Evolutionary conservation across 2,797 vertebrate species (phyloP).

Genomic region (Haliaeetus albicilla): DNA sequence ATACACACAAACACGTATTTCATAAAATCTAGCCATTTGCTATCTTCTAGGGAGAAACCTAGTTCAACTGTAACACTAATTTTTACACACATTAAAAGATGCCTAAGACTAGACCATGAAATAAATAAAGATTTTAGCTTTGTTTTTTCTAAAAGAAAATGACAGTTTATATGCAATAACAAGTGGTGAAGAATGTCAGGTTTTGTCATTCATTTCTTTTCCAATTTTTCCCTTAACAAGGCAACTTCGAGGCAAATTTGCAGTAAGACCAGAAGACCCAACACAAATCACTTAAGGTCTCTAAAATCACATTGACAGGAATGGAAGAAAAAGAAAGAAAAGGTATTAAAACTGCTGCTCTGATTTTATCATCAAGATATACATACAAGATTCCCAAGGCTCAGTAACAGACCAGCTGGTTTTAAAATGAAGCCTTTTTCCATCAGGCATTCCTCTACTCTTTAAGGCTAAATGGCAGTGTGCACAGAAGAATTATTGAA

Average conservation of each 20-base stretch:
- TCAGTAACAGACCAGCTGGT: background rate
- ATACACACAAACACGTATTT: background rate
- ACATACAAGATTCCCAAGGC: background rate
- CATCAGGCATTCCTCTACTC: background rate
- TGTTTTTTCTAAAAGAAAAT: background rate
- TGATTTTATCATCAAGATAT: background rate
- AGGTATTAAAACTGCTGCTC: background rate
- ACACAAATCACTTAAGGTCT: background rate
- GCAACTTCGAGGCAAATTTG: background rate
- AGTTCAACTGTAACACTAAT: background rate
- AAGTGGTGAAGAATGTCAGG: background rate
- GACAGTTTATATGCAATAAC: background rate
- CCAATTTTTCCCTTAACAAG: background rate
- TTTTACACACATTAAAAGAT: background rate
- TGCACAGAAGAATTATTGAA: background rate
- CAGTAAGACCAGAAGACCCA: background rate
- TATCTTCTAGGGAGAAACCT: background rate
- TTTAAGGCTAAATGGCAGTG: slow-evolving; percentile 15
- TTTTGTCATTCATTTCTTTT: background rate
- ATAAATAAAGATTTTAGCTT: background rate
- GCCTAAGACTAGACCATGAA: background rate
- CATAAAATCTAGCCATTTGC: background rate
- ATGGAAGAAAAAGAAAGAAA: background rate
- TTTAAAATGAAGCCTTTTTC: background rate
- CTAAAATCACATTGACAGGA: background rate